A percentile compares a stretch with the other conserved stretches of the same genome.
Conservation (phyloP, 1,140 invertebrate species). For the Eriocheir sinensis region DNA sequence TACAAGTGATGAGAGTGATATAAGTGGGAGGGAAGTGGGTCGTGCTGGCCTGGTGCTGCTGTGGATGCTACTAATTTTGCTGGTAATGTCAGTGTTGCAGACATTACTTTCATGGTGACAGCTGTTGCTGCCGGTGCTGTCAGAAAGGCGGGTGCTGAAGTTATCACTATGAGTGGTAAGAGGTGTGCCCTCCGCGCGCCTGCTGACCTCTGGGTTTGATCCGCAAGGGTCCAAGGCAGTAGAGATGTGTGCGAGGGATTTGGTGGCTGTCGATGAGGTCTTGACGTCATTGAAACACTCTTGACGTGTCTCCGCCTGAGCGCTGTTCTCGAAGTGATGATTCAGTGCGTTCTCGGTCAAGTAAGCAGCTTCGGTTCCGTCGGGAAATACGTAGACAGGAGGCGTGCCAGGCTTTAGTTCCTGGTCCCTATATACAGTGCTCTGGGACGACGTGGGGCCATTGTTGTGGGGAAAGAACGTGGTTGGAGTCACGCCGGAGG, state of each 20-base stretch:
- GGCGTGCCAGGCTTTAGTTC: slow-evolving; percentile 57
- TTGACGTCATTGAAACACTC: neutral
- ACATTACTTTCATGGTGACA: neutral
- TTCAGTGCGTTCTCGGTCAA: slow-evolving; percentile 49
- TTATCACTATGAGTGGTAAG: neutral
- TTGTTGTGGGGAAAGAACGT: neutral
- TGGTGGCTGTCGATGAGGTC: neutral
- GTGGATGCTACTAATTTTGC: neutral
- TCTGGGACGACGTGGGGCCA: neutral
- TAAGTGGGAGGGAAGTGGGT: slow-evolving; percentile 69
- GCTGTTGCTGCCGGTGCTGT: neutral
- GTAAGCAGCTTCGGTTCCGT: neutral
- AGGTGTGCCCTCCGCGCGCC: neutral
- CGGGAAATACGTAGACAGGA: slow-evolving; percentile 30
- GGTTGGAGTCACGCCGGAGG: neutral
- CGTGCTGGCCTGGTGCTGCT: slow-evolving; percentile 56
- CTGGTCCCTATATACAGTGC: neutral
- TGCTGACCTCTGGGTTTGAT: slow-evolving; percentile 39
- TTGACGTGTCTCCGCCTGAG: neutral
- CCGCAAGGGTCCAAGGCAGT: neutral
- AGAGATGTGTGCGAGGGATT: neutral
- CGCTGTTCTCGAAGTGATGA: neutral
- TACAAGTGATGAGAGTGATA: slow-evolving; percentile 57
- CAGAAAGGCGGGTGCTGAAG: neutral
- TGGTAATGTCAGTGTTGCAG: neutral